phyloP scores from a whole-genome alignment of 2,797 vertebrate species.

The Sebastes baramenuke region DNA sequence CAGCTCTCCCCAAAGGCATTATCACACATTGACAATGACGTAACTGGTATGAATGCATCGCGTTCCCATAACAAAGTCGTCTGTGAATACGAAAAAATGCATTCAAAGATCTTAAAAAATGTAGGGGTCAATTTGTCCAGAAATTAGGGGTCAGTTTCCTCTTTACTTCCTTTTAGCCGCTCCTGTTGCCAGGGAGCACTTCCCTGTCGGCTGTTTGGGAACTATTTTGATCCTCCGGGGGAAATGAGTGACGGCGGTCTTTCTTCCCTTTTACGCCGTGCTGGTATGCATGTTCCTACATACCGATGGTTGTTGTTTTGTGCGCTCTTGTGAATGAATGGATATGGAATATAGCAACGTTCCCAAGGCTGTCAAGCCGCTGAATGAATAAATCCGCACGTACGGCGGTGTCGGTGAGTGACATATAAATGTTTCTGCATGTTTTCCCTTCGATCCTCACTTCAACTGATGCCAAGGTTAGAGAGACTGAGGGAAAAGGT shows the following conservation, averaged over 20 bases:
- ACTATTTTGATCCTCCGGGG: constrained; percentile 58
- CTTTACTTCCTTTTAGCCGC: constrained; percentile 26
- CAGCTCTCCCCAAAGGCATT: constrained; percentile 3
- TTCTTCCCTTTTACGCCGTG: constrained; percentile 33
- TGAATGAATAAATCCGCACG: constrained; percentile 14
- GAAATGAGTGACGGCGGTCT: constrained; percentile 55
- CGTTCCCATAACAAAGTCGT: constrained; percentile 57
- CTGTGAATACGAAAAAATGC: constrained; percentile 52
- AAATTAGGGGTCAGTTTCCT: constrained; percentile 55
- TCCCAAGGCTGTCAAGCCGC: constrained; percentile 53
- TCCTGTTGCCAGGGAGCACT: constrained; percentile 62
- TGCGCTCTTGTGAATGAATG: constrained; percentile 22
- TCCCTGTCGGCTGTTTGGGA: constrained; percentile 47
- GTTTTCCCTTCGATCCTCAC: constrained; percentile 1
- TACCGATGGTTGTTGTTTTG: constrained; percentile 41
- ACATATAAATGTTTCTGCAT: not conserved
- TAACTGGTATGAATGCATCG: constrained; percentile 15
- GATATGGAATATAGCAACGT: constrained; percentile 22
- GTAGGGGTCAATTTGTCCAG: constrained; percentile 51
- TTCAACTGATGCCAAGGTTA: not conserved
- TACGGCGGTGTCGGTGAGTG: not conserved
- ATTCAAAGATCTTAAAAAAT: constrained; percentile 35
- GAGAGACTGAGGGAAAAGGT: not conserved
- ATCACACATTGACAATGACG: constrained; percentile 25
- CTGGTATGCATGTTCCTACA: constrained; percentile 55